Evolutionary conservation across 1,140 invertebrate species (phyloP).

Genomic region (Drosophila eugracilis): DNA sequence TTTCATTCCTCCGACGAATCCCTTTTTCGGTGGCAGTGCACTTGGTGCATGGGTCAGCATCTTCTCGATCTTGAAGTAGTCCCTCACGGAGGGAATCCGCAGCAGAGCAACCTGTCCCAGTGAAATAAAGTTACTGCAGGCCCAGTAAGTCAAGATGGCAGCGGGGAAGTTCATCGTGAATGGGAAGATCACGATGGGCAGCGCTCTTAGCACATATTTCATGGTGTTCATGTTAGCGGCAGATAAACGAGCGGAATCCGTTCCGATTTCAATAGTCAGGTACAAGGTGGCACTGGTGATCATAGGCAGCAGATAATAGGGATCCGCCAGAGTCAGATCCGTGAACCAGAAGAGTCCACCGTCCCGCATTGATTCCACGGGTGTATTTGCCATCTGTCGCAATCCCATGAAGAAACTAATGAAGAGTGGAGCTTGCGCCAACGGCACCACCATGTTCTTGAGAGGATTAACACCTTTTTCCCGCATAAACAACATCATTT

Average conservation of each 20-base stretch:
- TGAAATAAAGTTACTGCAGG: conserved; percentile 94
- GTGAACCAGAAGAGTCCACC: conserved; percentile 98
- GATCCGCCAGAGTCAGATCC: conserved; percentile 96
- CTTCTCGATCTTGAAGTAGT: conserved; percentile 92
- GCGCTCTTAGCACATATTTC: conserved; percentile 90
- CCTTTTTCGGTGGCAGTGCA: conserved; percentile 89
- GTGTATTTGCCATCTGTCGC: conserved; percentile 93
- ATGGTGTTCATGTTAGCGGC: conserved; percentile 88
- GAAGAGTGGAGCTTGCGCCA: conserved; percentile 95
- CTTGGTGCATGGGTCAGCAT: conserved; percentile 87
- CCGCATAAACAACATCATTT: conserved; percentile 92
- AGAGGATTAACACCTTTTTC: conserved; percentile 92
- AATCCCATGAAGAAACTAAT: conserved; percentile 95
- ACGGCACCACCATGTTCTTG: conserved; percentile 92
- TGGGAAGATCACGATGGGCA: conserved; percentile 94
- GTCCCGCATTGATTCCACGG: conserved; percentile 93
- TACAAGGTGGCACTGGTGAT: conserved; percentile 92
- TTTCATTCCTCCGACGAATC: conserved; percentile 91
- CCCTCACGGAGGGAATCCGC: conserved; percentile 90
- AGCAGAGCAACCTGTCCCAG: conserved; percentile 91
- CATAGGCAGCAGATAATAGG: conserved; percentile 94
- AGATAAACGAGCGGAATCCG: conserved; percentile 89
- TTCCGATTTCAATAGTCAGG: conserved; percentile 93
- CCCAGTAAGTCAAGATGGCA: conserved; percentile 96
- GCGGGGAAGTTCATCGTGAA: conserved; percentile 95